Base-by-base conservation (phyloP, 2,888 invertebrate genomes). In the Calephelis perditalis region DNA sequence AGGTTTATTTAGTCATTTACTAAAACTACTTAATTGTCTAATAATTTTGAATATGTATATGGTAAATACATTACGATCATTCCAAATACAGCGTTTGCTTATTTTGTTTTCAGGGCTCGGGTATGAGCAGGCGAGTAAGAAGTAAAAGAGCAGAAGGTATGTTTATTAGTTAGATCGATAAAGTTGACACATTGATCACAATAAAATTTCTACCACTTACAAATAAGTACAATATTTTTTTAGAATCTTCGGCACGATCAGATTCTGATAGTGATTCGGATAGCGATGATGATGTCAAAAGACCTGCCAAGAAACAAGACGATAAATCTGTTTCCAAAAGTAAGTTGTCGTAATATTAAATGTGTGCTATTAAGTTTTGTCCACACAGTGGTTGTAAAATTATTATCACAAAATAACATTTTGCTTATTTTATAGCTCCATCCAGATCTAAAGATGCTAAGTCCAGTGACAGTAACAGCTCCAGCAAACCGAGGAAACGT, bases 181-280 rank as follows among this genome's bases (percentile, higher is more conserved):
- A 35, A 6, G 11, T 57, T 9, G 49, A 12, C 5, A 12, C 46
- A n/a, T 12, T 49, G 12, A 9, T 8, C 12, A 11, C 0, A 12
- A 26, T 11, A 45, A 58, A 56, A 11, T 44, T 10, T 46, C 58
- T 35, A 15, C 56, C 60, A 59, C 55, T 47, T 40, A 49, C 46
- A 57, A 54, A 57, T 52, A 62, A 57, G 62, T 56, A 58, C 57
- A 46, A 49, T 63, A 65, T 63, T 61, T 63, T 71, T 71, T 44
- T 72, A 86, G 89, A 85, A 73, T 87, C 89, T 10, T 86, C 87
- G 7, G 81, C 86, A 2, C 78, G 82, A 9, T 88, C 88, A 0
- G 89, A 89, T 68, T 81, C 88, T 0, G 91, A 91, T 65, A 92
- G 89, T 64, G 90, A 89, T 69, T 90, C 91, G 12, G 92, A 92